Conservation (phyloP, 2,113 vertebrate species). For the Malaclemys terrapin region DNA sequence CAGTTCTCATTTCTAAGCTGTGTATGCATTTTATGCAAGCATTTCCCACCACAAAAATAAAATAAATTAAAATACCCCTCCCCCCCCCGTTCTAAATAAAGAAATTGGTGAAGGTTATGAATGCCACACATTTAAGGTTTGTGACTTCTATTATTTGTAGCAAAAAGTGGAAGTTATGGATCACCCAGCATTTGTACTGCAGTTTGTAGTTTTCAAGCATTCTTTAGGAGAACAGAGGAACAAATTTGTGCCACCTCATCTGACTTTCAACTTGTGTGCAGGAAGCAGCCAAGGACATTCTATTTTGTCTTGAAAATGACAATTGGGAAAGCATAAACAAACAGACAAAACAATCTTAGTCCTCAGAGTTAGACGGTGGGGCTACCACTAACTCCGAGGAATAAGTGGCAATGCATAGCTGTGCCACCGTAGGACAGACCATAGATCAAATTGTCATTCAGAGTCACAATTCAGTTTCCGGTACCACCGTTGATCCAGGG, state of each 20-base stretch:
- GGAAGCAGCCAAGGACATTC: neutral
- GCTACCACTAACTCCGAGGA: neutral
- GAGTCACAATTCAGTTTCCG: neutral
- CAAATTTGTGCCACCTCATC: neutral
- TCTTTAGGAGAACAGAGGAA: neutral
- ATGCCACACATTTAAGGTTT: neutral
- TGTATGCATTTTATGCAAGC: neutral
- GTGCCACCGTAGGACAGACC: neutral
- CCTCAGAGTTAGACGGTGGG: neutral
- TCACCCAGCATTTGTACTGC: neutral
- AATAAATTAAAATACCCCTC: neutral
- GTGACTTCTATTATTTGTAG: neutral
- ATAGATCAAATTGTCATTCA: neutral
- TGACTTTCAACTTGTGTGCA: neutral
- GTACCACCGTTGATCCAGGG: neutral
- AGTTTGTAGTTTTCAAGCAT: neutral
- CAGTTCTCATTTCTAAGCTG: neutral
- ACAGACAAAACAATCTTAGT: neutral
- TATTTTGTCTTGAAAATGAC: neutral
- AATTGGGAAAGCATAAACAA: neutral
- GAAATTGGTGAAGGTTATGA: neutral
- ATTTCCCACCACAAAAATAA: neutral
- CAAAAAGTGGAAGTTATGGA: neutral
- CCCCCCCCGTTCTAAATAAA: neutral
- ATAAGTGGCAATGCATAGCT: neutral